Evolutionary conservation across 2,113 vertebrate genomes (phyloP), one percentile per base, ranked within the genome.

Genomic region (Hippoglossus stenolepis): DNA sequence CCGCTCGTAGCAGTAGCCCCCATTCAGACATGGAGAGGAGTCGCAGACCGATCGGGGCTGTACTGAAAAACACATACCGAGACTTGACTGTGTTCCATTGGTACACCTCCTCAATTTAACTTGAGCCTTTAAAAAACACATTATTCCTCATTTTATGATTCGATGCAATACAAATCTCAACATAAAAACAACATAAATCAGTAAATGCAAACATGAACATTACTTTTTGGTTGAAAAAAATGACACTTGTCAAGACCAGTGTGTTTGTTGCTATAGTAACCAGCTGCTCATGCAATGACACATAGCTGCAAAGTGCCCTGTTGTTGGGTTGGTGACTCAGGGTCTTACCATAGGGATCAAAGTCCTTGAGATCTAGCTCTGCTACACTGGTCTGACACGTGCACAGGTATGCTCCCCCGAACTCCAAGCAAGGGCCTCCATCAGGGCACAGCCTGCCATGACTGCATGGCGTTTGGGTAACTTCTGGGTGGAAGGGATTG

Each of bases 11-110:
- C 97, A 99, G 88, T 96, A 97, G 0, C 97, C 98, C 18, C 96
- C 97, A 0, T 98, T 98, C 88, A 97, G 91, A 93, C 98, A 99
- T 83, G 98, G 97, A 73, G 97, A 96, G 0, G 98, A 99, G 93
- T 99, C 97, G 0, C 98, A 99, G 85, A 96, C 96, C 5, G 98
- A 97, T 87, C 77, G 93, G 0, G 96, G 96, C 93, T 96, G 92
- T 21, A 97, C 98, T 99, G 94, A 92, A 91, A 94, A 90, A 90
- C 91, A 94, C 89, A 93, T 77, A 82, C 81, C 85, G 71, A 86
- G 79, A 92, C 89, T 90, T 92, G 88, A 94, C 90, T 87, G 90
- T 87, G 91, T 90, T 89, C 91, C 83, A 86, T 70, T 82, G 84
- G 65, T 49, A 65, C 76, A 73, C 15, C 68, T 68, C 49, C n/a